A percentile compares a stretch with the other conserved stretches of the same genome.
phyloP scores from a whole-genome alignment of 1,140 invertebrate species.

The Sinonovacula constricta region DNA sequence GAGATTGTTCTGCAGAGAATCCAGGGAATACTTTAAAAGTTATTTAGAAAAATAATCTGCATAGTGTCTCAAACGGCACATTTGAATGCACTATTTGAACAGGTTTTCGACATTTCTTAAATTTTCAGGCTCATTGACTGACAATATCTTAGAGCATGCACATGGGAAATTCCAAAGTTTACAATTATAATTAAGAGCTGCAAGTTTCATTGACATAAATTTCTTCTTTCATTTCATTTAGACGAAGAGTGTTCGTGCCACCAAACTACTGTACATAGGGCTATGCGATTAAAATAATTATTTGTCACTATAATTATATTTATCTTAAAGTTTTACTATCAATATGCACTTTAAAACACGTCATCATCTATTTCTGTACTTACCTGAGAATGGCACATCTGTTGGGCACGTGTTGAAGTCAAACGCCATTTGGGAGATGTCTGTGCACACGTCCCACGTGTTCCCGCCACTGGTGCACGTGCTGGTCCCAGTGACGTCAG shows the following conservation, averaged over 20 bases:
- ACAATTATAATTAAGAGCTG: background rate
- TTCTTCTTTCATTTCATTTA: background rate
- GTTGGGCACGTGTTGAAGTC: conserved; percentile 26
- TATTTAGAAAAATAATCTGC: too few species aligned
- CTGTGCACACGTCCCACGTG: conserved; percentile 37
- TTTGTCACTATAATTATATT: background rate
- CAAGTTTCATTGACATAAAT: background rate
- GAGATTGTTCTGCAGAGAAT: too few species aligned
- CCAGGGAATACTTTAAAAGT: too few species aligned
- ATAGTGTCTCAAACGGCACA: too few species aligned
- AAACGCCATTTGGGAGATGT: conserved; percentile 22
- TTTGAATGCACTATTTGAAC: too few species aligned
- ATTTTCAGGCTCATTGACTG: too few species aligned
- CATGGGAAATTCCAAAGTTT: too few species aligned
- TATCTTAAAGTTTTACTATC: background rate
- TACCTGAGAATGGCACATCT: conserved; percentile 34
- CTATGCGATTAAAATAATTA: too few species aligned
- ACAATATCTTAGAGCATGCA: too few species aligned
- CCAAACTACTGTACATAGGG: too few species aligned
- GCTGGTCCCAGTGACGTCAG: background rate
- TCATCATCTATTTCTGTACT: background rate
- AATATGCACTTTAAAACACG: background rate
- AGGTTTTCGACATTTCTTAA: too few species aligned
- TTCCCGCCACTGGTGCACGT: conserved; percentile 9
- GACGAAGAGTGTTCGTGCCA: too few species aligned